Evolutionary conservation across 2,797 vertebrate species (phyloP).

Genomic region (Pelochelys cantorii): DNA sequence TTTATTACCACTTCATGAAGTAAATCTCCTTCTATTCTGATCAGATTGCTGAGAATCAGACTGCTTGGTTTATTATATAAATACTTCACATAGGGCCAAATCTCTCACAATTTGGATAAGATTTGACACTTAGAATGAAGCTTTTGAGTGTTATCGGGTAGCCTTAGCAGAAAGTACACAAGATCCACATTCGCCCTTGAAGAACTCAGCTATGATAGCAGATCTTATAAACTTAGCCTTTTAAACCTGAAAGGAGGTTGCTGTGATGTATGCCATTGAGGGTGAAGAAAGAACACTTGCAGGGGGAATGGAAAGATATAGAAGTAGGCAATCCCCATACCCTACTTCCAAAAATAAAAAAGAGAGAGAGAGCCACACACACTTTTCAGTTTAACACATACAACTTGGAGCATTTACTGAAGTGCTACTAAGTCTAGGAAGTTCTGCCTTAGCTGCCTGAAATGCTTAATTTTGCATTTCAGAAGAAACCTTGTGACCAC

Average conservation of each 20-base stretch:
- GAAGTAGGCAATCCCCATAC: constrained; percentile 37
- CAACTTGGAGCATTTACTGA: neutral
- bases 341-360: neutral
- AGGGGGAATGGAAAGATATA: constrained; percentile 24
- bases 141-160: neutral
- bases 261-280: neutral
- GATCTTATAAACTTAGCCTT: neutral
- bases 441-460: neutral
- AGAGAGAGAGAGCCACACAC: neutral
- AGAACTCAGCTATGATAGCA: neutral
- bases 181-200: neutral
- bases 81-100: neutral
- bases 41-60: neutral
- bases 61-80: neutral
- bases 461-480: constrained; percentile 9
- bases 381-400: constrained; percentile 39
- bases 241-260: neutral
- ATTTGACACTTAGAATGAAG: constrained; percentile 9
- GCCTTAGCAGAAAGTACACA: neutral
- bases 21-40: neutral
- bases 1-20: neutral
- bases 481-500: neutral
- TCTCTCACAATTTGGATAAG: neutral
- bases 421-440: constrained; percentile 14
- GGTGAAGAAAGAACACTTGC: neutral